Evolutionary conservation across 2,113 vertebrate genomes (phyloP).

Genomic region (Genyomyrus donnyi): DNA sequence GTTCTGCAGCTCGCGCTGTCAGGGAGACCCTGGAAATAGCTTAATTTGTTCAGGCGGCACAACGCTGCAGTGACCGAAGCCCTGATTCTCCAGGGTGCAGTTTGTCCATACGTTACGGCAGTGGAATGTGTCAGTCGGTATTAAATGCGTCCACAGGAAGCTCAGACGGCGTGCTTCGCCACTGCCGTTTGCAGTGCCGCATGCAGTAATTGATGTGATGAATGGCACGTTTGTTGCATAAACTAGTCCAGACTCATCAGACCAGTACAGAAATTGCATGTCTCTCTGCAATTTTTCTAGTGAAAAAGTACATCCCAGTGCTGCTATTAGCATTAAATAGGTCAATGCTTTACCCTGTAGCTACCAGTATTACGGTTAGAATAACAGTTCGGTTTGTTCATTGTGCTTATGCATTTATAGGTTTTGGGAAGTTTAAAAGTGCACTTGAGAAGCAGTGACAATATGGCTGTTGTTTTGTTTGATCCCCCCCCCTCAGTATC

Average conservation of each 20-base stretch:
- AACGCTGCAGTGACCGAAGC: not conserved
- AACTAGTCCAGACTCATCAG: not conserved
- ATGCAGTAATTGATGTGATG: not conserved
- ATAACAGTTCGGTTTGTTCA: not conserved
- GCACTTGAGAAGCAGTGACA: not conserved
- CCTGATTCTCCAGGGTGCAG: not conserved
- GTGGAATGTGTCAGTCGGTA: not conserved
- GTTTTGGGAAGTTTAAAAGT: not conserved
- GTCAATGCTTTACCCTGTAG: not conserved
- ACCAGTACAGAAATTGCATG: not conserved
- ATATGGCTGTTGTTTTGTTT: not conserved
- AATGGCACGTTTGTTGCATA: not conserved
- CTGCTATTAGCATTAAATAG: not conserved
- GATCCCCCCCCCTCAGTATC: not conserved
- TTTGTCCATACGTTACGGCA: not conserved
- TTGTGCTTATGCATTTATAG: not conserved
- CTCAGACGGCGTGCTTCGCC: not conserved
- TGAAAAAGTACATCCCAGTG: not conserved
- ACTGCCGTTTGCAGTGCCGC: not conserved
- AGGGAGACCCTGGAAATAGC: constrained; percentile 29
- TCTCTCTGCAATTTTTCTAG: not conserved
- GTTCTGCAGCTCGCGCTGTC: not conserved
- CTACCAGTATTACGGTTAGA: not conserved
- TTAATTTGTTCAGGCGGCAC: not conserved
- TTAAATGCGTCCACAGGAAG: not conserved